These are phyloP conservation scores for Aegotheles bennettii DNA, from an alignment of 2,113 vertebrate genomes.

Conservation along the genomic window DNA sequence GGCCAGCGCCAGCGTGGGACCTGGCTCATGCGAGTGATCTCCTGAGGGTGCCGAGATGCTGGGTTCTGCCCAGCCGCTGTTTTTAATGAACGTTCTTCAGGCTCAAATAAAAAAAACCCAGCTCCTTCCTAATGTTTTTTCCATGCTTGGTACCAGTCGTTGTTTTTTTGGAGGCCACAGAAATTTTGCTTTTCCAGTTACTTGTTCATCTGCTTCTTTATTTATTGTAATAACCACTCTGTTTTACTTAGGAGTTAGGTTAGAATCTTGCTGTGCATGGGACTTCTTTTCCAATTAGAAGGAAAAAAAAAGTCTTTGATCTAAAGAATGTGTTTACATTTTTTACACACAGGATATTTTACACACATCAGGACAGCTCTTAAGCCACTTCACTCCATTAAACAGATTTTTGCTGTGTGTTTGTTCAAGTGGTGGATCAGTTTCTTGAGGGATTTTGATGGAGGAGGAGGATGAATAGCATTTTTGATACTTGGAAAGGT, in stretches of 20 bases:
- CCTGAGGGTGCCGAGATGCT: background rate
- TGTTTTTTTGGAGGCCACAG: background rate
- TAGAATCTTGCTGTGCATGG: background rate
- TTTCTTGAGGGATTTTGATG: background rate
- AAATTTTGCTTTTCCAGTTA: background rate
- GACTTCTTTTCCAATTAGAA: background rate
- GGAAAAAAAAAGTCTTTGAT: background rate
- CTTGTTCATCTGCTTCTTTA: background rate
- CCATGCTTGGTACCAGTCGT: background rate
- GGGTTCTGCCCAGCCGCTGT: background rate
- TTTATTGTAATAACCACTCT: background rate
- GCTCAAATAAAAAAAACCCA: background rate
- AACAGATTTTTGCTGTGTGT: background rate
- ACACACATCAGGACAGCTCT: background rate
- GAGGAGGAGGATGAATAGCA: background rate
- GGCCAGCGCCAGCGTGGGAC: background rate
- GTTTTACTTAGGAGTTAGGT: background rate
- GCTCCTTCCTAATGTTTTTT: background rate
- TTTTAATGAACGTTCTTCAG: background rate
- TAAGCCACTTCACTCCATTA: background rate
- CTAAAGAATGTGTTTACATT: background rate
- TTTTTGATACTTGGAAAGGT: background rate
- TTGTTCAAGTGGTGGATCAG: background rate
- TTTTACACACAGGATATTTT: background rate
- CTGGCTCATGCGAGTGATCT: background rate